Base-by-base conservation (phyloP, 2,797 vertebrate genomes). In the Sorex maritimensis region DNA sequence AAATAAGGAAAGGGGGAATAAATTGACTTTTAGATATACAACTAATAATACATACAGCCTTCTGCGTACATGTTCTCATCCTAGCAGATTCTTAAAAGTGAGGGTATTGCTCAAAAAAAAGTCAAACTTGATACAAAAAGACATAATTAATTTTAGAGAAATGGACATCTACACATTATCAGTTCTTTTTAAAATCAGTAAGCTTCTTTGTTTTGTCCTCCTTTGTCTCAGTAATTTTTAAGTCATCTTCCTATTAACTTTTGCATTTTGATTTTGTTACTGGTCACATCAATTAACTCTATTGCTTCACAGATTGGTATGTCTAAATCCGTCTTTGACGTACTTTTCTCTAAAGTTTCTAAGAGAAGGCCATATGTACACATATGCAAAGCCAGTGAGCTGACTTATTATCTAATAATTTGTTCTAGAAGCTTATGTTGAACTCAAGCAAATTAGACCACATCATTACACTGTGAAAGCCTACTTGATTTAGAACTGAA, bases 131-230 rank as follows among this genome's bases (percentile, higher is more conserved):
- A 73, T n/a, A 83, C 15, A 30, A 26, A 82, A 94, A 30, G 19
- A 44, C 41, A 44, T 44, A 44, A 44, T 90, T 74, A 55, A 44
- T 69, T 87, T 92, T 77, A 84, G 63, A 72, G 81, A 81, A 88
- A 72, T 5, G 46, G 63, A 73, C 23, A 77, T 38, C n/a, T 13
- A 23, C 71, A 77, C 2, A n/a, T n/a, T 78, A n/a, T 91, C 24
- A 23, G 44, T 24, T 38, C 71, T 69, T 90, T 24, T 24, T 44
- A 79, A 88, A 72, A 73, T 44, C 41, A 44, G 41, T 26, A 34
- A 75, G 12, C 14, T 21, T 81, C 80, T 91, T 72, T 28, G 28
- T 44, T 84, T 77, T 87, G 17, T 65, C 41, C 77, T 77, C 41
- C 34, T 38, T 24, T 79, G 55, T 71, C 13, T 90, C 58, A 34